Evolutionary conservation across 2,797 vertebrate species (phyloP), one percentile per base, ranked within the genome.

Genomic region (Hyperoplus lanceolatus): DNA sequence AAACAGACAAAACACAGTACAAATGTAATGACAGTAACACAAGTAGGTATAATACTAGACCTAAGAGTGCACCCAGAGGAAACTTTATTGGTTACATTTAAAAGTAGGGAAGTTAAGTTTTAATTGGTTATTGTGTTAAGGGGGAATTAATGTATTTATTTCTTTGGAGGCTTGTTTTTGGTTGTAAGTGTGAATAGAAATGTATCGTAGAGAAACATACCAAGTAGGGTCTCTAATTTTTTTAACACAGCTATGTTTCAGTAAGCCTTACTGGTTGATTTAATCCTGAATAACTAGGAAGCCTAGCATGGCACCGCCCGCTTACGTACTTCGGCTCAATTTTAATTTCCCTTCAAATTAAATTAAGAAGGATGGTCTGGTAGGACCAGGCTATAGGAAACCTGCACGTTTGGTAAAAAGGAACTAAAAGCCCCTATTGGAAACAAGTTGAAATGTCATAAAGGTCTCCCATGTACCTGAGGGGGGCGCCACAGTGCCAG

Each of bases 21-120:
- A 70, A 70, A 79, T 72, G 41, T 73, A 77, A 78, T 75, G 58
- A 73, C 38, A 67, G 39, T 56, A 45, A 66, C 46, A 79, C 81
- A 21, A 51, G 49, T 9, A 13, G 59, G 61, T 18, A 54, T 8
- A 13, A 77, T 53, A 74, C 77, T 55, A 46, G 53, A 75, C 1
- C 3, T 43, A 11, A 36, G 12, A 65, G 79, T 73, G 70, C 5
- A 62, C 13, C 2, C 51, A 49, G 7, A 48, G 16, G 8, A 72
- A 75, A 82, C 49, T 62, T 29, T 13, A 42, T 63, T 21, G 16
- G 42, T n/a, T 53, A 53, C 39, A 70, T 62, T 69, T 59, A 41
- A 73, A 29, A 60, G 49, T 43, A 18, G 41, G 29, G 48, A 54
- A 62, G 42, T 66, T 58, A 63, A 60, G 6, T 4, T 73, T 29